Conservation (phyloP, 2,888 invertebrate genomes). For the Synanthedon formicaeformis region DNA sequence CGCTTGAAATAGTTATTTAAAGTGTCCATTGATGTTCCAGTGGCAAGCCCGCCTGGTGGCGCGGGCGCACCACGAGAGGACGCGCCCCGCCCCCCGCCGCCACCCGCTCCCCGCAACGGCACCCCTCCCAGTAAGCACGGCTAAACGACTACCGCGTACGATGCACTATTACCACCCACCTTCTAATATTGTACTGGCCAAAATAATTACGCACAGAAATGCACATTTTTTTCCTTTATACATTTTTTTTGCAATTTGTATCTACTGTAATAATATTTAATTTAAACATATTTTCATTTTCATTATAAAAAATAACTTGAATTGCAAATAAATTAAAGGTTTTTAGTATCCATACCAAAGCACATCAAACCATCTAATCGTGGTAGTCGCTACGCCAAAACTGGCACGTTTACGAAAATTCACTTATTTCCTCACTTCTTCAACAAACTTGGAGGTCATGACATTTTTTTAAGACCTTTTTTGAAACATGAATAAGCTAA, state of each 20-base stretch:
- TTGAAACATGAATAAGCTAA: too few species aligned
- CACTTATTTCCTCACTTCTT: background rate
- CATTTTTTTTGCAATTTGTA: too few species aligned
- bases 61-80: conserved; percentile 58
- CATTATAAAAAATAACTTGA: too few species aligned
- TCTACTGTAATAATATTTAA: too few species aligned
- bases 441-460: conserved; percentile 5
- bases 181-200: background rate
- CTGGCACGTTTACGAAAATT: conserved; percentile 29
- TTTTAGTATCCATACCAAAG: too few species aligned
- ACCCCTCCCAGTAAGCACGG: conserved; percentile 65
- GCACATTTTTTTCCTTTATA: too few species aligned
- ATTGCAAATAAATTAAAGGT: too few species aligned
- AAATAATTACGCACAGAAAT: too few species aligned
- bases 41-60: conserved; percentile 86
- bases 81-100: conserved; percentile 54
- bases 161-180: background rate
- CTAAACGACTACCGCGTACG: background rate
- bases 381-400: conserved; percentile 26
- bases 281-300: too few species aligned
- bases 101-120: conserved; percentile 61
- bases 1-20: background rate
- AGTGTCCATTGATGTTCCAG: conserved; percentile 70
- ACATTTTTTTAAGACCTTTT: background rate
- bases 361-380: conserved; percentile 8